phyloP scores from a whole-genome alignment of 2,888 invertebrate genomes.

The Tinea trinotella region DNA sequence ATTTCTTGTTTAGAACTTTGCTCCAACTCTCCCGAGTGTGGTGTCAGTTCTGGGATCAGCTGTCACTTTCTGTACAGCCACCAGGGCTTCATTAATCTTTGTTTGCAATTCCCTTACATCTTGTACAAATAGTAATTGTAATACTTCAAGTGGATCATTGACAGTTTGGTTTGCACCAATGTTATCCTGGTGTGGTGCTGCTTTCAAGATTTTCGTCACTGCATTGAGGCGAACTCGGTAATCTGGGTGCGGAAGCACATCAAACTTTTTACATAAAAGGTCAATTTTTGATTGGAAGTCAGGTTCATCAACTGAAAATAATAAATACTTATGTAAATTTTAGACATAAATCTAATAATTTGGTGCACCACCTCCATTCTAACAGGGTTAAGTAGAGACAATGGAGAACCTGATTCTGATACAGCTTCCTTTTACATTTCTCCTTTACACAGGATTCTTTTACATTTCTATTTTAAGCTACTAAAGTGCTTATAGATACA shows the following conservation, averaged over 20 bases:
- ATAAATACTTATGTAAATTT: not conserved
- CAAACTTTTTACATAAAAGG: slow-evolving; percentile 77
- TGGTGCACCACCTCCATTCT: too few species aligned
- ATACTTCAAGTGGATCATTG: slow-evolving; percentile 78
- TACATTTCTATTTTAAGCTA: too few species aligned
- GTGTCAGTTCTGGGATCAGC: slow-evolving; percentile 98
- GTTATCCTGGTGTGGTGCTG: slow-evolving; percentile 86
- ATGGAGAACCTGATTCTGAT: too few species aligned
- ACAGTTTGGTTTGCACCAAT: too few species aligned
- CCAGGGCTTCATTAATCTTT: slow-evolving; percentile 94
- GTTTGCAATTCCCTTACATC: slow-evolving; percentile 92
- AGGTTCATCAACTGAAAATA: slow-evolving; percentile 78
- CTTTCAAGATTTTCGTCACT: slow-evolving; percentile 83
- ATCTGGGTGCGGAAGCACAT: slow-evolving; percentile 58
- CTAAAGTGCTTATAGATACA: too few species aligned
- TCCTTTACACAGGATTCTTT: too few species aligned
- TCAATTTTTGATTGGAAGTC: slow-evolving; percentile 89
- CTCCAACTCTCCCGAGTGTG: slow-evolving; percentile 93
- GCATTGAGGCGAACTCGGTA: slow-evolving; percentile 62
- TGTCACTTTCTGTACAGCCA: slow-evolving; percentile 91
- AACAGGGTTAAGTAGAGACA: too few species aligned
- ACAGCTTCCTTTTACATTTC: too few species aligned
- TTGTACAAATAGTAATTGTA: slow-evolving; percentile 85
- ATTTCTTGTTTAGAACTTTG: too few species aligned
- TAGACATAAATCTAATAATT: too few species aligned